These are phyloP conservation scores for Pandion haliaetus DNA, from an alignment of 2,113 vertebrate genomes.

Conservation along the genomic window DNA sequence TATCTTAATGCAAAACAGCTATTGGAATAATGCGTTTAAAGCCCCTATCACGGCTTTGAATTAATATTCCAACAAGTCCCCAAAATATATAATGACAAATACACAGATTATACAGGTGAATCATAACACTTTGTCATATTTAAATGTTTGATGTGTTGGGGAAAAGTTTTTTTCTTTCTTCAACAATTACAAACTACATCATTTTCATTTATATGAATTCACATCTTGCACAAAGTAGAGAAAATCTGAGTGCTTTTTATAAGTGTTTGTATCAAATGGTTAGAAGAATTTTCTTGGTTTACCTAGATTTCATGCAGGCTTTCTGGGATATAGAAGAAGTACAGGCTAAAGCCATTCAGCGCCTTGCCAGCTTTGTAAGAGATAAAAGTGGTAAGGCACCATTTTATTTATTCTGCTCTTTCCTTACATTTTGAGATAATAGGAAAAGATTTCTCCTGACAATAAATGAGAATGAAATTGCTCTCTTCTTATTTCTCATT, in stretches of 20 bases:
- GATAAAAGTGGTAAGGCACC: slow-evolving; percentile 59
- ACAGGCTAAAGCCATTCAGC: slow-evolving; percentile 64
- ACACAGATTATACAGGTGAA: not conserved
- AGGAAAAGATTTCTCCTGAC: not conserved
- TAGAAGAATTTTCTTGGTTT: not conserved
- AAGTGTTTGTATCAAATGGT: not conserved
- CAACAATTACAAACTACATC: not conserved
- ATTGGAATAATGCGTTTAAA: not conserved
- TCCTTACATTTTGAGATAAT: not conserved
- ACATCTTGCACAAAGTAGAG: not conserved
- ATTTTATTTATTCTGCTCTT: not conserved
- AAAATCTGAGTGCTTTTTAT: not conserved
- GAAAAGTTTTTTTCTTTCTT: not conserved
- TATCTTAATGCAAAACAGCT: not conserved
- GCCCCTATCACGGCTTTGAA: not conserved
- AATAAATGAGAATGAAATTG: not conserved
- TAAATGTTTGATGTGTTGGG: not conserved
- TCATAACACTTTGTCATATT: not conserved
- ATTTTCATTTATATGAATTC: not conserved
- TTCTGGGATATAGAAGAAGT: slow-evolving; percentile 59
- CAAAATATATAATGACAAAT: not conserved
- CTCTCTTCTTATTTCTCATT: not conserved
- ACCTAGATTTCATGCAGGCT: slow-evolving; percentile 71
- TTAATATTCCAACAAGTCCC: not conserved
- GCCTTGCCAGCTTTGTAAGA: slow-evolving; percentile 42